These are phyloP conservation scores for Nymphalis c-album DNA, from an alignment of 2,888 invertebrate genomes.

Conservation along the genomic window DNA sequence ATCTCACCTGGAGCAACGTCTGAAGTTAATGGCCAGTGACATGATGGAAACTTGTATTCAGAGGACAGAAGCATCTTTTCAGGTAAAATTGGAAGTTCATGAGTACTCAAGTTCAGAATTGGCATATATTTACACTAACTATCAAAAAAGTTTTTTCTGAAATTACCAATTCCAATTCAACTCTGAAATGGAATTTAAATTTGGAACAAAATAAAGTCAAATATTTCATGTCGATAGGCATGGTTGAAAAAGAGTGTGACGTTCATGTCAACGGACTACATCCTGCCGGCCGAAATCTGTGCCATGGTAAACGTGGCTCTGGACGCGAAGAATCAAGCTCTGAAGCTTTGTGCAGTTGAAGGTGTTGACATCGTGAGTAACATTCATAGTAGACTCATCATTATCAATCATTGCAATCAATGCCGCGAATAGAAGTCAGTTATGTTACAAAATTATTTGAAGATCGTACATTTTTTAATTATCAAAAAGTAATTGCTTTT, in stretches of 20 bases:
- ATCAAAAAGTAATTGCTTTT: no score
- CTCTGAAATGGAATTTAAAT: not conserved
- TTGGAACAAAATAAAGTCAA: not conserved
- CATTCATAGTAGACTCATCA: conserved; percentile 23
- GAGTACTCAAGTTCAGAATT: not conserved
- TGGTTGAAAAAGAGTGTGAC: conserved; percentile 96
- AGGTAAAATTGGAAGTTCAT: conserved; percentile 51
- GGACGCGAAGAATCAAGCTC: conserved; percentile 97
- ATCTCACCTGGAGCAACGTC: conserved; percentile 96
- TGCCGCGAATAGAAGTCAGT: conserved; percentile 4
- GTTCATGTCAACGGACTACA: conserved; percentile 97
- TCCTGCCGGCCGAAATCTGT: conserved; percentile 98
- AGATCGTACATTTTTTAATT: no score
- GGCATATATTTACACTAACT: no score
- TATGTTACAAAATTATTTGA: not conserved
- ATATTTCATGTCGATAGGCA: conserved; percentile 78
- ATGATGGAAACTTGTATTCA: conserved; percentile 99
- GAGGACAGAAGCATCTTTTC: conserved; percentile 92
- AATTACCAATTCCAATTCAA: no score
- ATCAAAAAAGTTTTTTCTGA: no score
- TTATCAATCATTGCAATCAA: conserved; percentile 28
- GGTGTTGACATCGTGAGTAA: conserved; percentile 95
- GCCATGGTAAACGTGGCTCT: conserved; percentile 99
- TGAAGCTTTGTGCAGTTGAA: conserved; percentile 97
- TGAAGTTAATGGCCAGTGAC: conserved; percentile 98